These are phyloP conservation scores for Ormyrus rosae DNA, from an alignment of 2,888 invertebrate genomes.

Conservation along the genomic window DNA sequence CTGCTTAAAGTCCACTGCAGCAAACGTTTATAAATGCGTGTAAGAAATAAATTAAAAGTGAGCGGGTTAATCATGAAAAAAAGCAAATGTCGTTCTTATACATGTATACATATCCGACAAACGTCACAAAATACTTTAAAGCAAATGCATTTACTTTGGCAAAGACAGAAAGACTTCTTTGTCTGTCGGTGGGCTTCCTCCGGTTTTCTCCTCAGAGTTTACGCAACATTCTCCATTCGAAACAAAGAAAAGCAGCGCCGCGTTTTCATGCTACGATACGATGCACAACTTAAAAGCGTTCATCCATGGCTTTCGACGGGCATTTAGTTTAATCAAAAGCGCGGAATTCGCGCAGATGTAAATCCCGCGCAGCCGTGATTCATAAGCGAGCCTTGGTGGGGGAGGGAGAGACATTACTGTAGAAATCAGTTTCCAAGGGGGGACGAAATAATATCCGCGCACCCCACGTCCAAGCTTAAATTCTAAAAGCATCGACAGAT, in stretches of 20 bases:
- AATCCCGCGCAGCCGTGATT: conserved; percentile 26
- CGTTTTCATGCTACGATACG: conserved; percentile 2
- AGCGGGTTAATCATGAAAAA: too few species aligned
- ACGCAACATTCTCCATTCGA: too few species aligned
- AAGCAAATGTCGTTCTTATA: too few species aligned
- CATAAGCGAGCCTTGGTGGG: conserved; percentile 29
- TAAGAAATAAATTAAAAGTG: too few species aligned
- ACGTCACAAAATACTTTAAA: too few species aligned
- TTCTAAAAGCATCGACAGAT: conserved; percentile 60
- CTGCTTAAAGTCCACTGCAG: too few species aligned
- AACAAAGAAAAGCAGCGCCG: not conserved
- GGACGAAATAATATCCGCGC: conserved; percentile 36
- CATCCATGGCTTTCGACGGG: conserved; percentile 5
- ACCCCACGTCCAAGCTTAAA: conserved; percentile 36
- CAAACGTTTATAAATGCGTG: too few species aligned
- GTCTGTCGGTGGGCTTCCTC: conserved; percentile 19
- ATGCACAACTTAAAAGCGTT: conserved; percentile 47
- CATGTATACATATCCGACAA: too few species aligned
- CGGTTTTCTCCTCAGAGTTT: not conserved
- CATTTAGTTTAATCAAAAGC: conserved; percentile 36
- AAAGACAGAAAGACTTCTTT: conserved; percentile 25
- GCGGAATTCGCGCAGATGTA: conserved; percentile 52
- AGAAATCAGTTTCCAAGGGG: conserved; percentile 41
- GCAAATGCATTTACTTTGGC: not conserved
- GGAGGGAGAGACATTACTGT: conserved; percentile 24